Base-by-base conservation (phyloP, 2,888 invertebrate species). In the Hypolimnas misippus region DNA sequence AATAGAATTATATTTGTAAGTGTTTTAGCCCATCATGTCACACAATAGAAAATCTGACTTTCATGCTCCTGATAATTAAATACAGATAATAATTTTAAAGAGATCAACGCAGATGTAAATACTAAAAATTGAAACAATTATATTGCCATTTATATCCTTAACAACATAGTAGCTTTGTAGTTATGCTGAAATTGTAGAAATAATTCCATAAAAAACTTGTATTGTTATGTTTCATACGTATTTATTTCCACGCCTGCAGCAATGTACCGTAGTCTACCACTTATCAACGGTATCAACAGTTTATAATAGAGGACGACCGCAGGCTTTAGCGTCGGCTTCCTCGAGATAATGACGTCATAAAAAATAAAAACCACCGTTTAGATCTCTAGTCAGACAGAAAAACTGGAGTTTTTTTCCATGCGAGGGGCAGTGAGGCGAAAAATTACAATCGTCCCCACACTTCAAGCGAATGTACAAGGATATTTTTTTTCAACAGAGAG, bases 291-390 rank as follows among this genome's bases (percentile, higher is more conserved):
- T 65, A 84, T 86, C 84, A 86, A 83, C 82, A 81, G 79, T 82
- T 86, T 79, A 76, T 82, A 85, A 81, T 78, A 72, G 71, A 72
- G 71, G 52, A 66, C 72, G 75, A 89, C 88, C 88, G 82, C 89
- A 88, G 81, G 79, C 81, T 83, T 84, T 82, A 77, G 81, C 77
- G 79, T 72, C 83, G 79, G 73, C 83, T 88, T 90, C 89, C 89
- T 88, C 75, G 67, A 81, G 79, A 84, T 90, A 89, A 89, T 89
- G 87, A 89, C 79, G 82, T 86, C 88, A 84, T 86, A 86, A 88
- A 89, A 88, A 87, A 78, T 79, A 77, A 78, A 79, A 76, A 73
- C 78, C 75, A 73, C 78, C 75, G 79, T 68, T 73, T 70, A 83
- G 76, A 77, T 75, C 80, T 78, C 77, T 67, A 75, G 46, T 46